Conservation (phyloP, 1,140 invertebrate genomes). For the Drosophila mayri region DNA sequence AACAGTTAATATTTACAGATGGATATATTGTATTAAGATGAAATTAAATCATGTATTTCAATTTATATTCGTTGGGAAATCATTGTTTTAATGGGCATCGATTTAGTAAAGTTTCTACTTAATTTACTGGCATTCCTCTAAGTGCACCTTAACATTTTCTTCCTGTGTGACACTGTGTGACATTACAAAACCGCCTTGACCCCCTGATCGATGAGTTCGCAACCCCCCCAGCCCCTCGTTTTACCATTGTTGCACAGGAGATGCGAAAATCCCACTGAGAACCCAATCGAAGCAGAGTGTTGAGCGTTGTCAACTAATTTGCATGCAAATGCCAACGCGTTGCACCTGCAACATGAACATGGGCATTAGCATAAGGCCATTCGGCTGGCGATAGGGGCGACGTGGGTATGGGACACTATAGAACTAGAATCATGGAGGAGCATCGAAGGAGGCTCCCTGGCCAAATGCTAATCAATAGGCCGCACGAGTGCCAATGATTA, state of each 20-base stretch:
- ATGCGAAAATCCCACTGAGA: conserved; percentile 15
- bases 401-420: neutral
- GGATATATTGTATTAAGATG: neutral
- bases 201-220: conserved; percentile 10
- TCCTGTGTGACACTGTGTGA: conserved; percentile 2
- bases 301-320: conserved; percentile 70
- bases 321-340: conserved; percentile 78
- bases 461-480: conserved; percentile 81
- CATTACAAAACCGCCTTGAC: conserved; percentile 29
- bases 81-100: no score
- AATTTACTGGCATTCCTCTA: no score
- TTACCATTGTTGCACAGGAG: conserved; percentile 4
- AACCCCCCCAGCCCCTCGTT: neutral
- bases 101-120: neutral
- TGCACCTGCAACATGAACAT: conserved; percentile 77
- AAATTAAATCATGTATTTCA: neutral
- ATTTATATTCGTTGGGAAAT: neutral
- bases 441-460: neutral
- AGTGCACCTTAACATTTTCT: neutral
- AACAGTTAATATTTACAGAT: neutral
- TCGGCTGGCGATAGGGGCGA: conserved; percentile 13
- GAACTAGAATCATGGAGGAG: conserved; percentile 16
- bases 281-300: conserved; percentile 44
- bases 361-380: conserved; percentile 61
- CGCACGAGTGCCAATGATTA: conserved; percentile 80